Evolutionary conservation across 2,888 invertebrate genomes (phyloP).

Genomic region (Sinelater perroti): DNA sequence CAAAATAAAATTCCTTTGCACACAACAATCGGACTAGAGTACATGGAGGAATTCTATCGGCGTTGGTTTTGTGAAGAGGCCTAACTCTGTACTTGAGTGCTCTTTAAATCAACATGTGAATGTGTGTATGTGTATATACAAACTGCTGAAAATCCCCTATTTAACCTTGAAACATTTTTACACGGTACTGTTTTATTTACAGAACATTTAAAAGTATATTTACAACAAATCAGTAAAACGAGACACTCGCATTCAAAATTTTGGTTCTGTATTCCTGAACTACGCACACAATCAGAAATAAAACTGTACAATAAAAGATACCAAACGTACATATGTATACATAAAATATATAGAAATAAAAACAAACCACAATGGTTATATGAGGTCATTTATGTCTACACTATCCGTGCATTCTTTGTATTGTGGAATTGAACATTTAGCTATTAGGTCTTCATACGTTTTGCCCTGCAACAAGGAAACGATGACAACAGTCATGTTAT

Average conservation of each 20-base stretch:
- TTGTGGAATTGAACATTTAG: constrained; percentile 48
- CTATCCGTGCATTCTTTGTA: neutral
- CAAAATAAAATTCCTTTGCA: too few species aligned
- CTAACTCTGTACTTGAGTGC: neutral
- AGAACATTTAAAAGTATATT: constrained; percentile 1
- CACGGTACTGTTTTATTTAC: constrained; percentile 3
- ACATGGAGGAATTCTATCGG: constrained; percentile 8
- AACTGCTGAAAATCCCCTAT: too few species aligned
- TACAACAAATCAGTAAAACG: too few species aligned
- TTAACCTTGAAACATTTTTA: constrained; percentile 9
- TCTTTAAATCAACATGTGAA: neutral
- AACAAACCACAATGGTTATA: constrained; percentile 17
- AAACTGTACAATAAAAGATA: constrained; percentile 7
- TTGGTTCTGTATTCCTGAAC: too few species aligned
- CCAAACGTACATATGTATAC: neutral
- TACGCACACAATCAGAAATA: too few species aligned
- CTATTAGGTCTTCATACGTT: constrained; percentile 60
- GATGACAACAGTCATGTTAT: constrained; percentile 98
- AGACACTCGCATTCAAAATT: too few species aligned
- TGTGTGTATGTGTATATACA: too few species aligned
- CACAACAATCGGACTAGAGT: constrained; percentile 9
- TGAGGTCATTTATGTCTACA: constrained; percentile 3
- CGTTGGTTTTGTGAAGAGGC: constrained; percentile 7
- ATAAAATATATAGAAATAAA: constrained; percentile 10
- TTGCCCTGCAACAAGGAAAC: constrained; percentile 77